phyloP scores from a whole-genome alignment of 2,113 vertebrate genomes.

The Stercorarius parasiticus region DNA sequence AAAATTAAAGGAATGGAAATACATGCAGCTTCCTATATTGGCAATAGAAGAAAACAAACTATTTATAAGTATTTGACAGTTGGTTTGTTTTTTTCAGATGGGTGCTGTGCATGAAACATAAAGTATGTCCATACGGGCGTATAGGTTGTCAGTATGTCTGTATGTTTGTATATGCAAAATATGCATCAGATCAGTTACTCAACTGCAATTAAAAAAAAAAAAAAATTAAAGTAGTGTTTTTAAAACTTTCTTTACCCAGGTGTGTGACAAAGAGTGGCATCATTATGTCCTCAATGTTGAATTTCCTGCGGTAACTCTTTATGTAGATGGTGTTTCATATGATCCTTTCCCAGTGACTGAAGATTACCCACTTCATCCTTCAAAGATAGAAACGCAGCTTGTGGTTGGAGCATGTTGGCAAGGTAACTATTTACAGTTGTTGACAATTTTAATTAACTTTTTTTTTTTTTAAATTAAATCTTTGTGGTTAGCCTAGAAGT shows the following conservation, averaged over 20 bases:
- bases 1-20: neutral
- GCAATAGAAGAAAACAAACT: neutral
- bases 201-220: neutral
- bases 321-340: constrained; percentile 87
- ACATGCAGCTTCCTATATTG: neutral
- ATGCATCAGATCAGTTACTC: neutral
- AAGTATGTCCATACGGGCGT: neutral
- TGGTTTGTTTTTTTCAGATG: neutral
- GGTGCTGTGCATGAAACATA: neutral
- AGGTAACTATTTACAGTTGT: constrained; percentile 74
- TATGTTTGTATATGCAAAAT: neutral
- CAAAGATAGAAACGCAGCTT: constrained; percentile 89
- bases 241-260: constrained; percentile 65
- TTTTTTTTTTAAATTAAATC: neutral
- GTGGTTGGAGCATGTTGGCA: constrained; percentile 97
- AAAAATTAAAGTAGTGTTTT: neutral
- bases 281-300: constrained; percentile 95
- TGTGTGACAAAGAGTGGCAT: constrained; percentile 97
- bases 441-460: neutral
- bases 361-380: constrained; percentile 90
- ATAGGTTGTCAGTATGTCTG: neutral
- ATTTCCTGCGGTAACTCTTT: constrained; percentile 85
- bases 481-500: neutral
- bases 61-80: neutral
- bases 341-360: constrained; percentile 95